Evolutionary conservation across 1,140 invertebrate genomes (phyloP), one percentile per base, ranked within the genome.

Genomic region (Scaptomyza pallida): DNA sequence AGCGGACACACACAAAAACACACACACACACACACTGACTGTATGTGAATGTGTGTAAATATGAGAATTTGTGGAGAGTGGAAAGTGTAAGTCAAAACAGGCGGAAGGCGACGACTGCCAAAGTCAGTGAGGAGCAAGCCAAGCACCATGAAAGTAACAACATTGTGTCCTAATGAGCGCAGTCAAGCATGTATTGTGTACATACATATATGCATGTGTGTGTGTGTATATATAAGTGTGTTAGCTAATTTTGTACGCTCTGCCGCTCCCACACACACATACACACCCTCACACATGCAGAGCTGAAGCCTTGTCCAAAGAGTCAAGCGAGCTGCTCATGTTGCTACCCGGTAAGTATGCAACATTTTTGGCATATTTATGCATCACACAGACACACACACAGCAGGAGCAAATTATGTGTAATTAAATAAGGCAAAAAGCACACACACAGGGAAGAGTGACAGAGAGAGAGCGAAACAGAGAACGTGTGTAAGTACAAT

Each of bases 141-240:
- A 64, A 73, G 73, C 52, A 65, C 68, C 72, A 69, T 79, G 76
- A 79, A 79, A 79, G 78, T 72, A 79, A 79, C 68, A 68, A 76
- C 70, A 64, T 67, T 74, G 50, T 55, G 68, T n/a, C 65, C 81
- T 86, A 85, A 86, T 86, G 76, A 80, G 81, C 54, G 68, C 80
- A 85, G 56, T 77, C 69, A 68, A 71, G 54, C 70, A 68, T 59
- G 63, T 57, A 60, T 61, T 48, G 52, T 23, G 47, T 47, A 52
- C 21, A 19, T 52, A 55, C 21, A 33, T 44, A 52, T 59, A 50
- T 33, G 17, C 15, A 51, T 10, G 19, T n/a, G 33, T 26, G 15
- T 52, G 43, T 40, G 17, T 47, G 52, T 63, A 30, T 40, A 15
- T 44, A 52, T 44, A 30, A 43, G 57, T 52, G 65, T 67, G 72